Conservation (phyloP, 2,797 vertebrate species). For the Microctenopoma lineatum region DNA sequence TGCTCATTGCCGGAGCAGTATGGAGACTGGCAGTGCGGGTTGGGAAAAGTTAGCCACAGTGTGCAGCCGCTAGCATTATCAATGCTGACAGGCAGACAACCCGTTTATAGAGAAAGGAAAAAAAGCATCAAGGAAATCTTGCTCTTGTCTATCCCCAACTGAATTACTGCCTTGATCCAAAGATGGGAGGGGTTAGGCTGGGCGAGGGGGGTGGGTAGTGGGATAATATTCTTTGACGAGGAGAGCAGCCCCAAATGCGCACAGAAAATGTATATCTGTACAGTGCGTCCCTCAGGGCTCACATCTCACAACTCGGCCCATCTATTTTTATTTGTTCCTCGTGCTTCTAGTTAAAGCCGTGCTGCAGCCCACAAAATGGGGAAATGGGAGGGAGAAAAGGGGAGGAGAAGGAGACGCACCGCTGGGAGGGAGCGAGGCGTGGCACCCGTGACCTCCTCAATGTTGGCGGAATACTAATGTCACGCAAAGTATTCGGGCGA, state of each 20-base stretch:
- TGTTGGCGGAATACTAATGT: conserved; percentile 73
- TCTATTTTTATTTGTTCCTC: conserved; percentile 79
- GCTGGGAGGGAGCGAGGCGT: conserved; percentile 63
- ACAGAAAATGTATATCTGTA: conserved; percentile 74
- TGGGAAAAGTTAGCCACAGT: conserved; percentile 68
- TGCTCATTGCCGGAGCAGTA: conserved; percentile 58
- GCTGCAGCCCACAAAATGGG: conserved; percentile 70
- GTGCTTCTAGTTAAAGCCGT: conserved; percentile 74
- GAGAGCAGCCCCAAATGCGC: conserved; percentile 62
- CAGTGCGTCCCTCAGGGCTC: conserved; percentile 70
- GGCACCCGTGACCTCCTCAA: conserved; percentile 68
- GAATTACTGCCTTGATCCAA: conserved; percentile 75
- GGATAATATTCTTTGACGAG: conserved; percentile 75
- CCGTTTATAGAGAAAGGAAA: conserved; percentile 72
- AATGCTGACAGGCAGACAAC: conserved; percentile 80
- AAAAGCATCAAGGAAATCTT: conserved; percentile 72
- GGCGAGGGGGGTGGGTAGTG: conserved; percentile 1
- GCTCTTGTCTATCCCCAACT: conserved; percentile 77
- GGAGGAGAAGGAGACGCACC: conserved; percentile 33
- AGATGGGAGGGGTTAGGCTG: conserved; percentile 45
- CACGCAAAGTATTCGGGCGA: conserved; percentile 54
- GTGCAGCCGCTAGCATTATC: conserved; percentile 71
- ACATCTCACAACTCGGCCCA: conserved; percentile 76
- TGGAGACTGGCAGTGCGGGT: conserved; percentile 60
- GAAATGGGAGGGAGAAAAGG: conserved; percentile 25